These are phyloP conservation scores for Acipenser ruthenus DNA, from an alignment of 2,797 vertebrate genomes.

Conservation along the genomic window DNA sequence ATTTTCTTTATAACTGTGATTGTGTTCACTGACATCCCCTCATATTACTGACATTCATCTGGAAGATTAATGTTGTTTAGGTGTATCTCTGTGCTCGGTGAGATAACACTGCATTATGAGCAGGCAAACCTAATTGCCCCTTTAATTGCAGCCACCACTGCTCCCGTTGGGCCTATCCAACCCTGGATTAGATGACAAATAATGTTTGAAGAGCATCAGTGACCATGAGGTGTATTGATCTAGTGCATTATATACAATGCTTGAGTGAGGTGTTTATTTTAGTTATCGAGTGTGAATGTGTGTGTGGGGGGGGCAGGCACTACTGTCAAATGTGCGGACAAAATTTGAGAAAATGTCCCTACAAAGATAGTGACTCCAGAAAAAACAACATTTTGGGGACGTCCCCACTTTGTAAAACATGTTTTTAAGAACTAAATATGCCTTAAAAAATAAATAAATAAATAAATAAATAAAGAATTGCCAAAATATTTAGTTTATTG, in stretches of 20 bases:
- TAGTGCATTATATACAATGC: background rate
- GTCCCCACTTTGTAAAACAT: too few relatives aligned
- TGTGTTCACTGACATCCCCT: slow-evolving; percentile 42
- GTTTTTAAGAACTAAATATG: background rate
- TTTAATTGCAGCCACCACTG: slow-evolving; percentile 41
- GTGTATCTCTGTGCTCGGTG: slow-evolving; percentile 24
- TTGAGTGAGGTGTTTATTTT: background rate
- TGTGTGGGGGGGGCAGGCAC: background rate
- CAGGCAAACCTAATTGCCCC: slow-evolving; percentile 47
- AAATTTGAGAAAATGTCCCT: too few relatives aligned
- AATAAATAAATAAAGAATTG: too few relatives aligned
- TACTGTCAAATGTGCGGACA: background rate
- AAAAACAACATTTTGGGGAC: too few relatives aligned
- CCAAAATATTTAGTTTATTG: too few relatives aligned
- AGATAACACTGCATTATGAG: slow-evolving; percentile 33
- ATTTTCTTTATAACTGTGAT: slow-evolving; percentile 49
- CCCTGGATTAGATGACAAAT: slow-evolving; percentile 14
- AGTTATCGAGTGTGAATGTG: background rate
- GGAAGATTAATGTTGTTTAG: slow-evolving; percentile 50
- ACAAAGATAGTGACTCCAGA: too few relatives aligned
- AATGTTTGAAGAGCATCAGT: slow-evolving; percentile 17
- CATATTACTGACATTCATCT: slow-evolving; percentile 40
- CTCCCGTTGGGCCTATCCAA: slow-evolving; percentile 1
- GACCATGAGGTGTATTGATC: slow-evolving; percentile 9
- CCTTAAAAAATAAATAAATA: too few relatives aligned